phyloP scores from a whole-genome alignment of 2,797 vertebrate genomes.

The Oryzias sinensis region DNA sequence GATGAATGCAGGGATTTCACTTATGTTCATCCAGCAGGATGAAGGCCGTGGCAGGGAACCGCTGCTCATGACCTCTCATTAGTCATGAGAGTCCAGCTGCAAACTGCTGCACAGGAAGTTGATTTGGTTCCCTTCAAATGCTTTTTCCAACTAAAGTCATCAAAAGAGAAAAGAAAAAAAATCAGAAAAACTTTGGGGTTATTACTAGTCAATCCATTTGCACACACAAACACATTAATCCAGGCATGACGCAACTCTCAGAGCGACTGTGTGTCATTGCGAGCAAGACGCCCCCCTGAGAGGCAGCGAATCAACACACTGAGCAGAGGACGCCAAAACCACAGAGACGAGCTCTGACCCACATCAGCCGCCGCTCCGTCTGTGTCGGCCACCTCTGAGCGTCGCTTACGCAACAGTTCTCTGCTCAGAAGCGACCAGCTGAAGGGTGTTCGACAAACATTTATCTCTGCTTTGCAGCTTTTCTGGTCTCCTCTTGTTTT shows the following conservation, averaged over 20 bases:
- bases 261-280: slow-evolving; percentile 50
- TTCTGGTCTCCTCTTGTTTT: too few relatives aligned
- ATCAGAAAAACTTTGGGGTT: too few relatives aligned
- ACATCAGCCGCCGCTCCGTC: slow-evolving; percentile 8
- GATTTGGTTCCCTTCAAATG: slow-evolving; percentile 35
- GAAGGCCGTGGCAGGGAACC: slow-evolving; percentile 9
- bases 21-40: slow-evolving; percentile 32
- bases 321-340: slow-evolving; percentile 1
- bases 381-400: slow-evolving; percentile 8
- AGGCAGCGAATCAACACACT: slow-evolving; percentile 7
- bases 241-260: slow-evolving; percentile 45
- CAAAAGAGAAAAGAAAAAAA: background rate
- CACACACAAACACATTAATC: slow-evolving; percentile 33
- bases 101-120: slow-evolving; percentile 59
- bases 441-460: background rate
- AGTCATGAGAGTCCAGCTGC: slow-evolving; percentile 65
- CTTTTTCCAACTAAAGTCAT: slow-evolving; percentile 3
- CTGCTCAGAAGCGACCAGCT: background rate
- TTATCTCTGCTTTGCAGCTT: too few relatives aligned
- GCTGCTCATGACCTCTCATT: slow-evolving; percentile 42
- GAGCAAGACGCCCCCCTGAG: slow-evolving; percentile 29
- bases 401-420: slow-evolving; percentile 31
- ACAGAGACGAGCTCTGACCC: slow-evolving; percentile 22
- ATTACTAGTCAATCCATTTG: slow-evolving; percentile 9
- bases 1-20: too few relatives aligned